Base-by-base conservation (phyloP, 2,113 vertebrate species). In the Atractosteus spatula region DNA sequence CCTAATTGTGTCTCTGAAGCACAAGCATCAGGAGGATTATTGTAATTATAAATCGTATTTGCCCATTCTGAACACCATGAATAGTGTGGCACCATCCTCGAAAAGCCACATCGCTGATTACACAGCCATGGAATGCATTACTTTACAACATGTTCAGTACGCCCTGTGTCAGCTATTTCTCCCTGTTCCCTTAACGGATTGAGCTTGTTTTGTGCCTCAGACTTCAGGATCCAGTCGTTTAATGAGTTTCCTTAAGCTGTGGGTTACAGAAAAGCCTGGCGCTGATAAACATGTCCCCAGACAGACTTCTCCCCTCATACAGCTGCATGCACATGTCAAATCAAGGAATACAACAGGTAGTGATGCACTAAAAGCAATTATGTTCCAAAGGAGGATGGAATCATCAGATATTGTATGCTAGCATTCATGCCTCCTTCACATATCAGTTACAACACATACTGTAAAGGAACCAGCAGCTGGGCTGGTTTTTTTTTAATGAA, bases 281-380 rank as follows among this genome's bases (percentile, higher is more conserved):
- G 14, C 70, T 71, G 70, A 71, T 71, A 71, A 71, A 71, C 63
- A 64, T 71, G 59, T 71, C 70, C 70, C 70, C n/a, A 64, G 70
- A 64, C 47, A 71, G 70, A 54, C 47, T 71, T 16, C 44, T 51
- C 61, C 29, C 54, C 70, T 42, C 47, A 65, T 71, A 71, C 63
- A 71, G 63, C 62, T 71, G 70, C 70, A 71, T 71, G 43, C 62
- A 64, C 64, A 59, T 71, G 70, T 71, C 70, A 71, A 65, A 71
- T 65, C 57, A 71, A 57, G 47, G 11, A 65, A 29, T 17, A 64
- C 62, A 71, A 71, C 61, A 64, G 47, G 70, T 65, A 71, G 62
- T 59, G 41, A 29, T 64, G 29, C 45, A 71, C 59, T 64, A 64
- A 64, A 71, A 65, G 61, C 62, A 71, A 71, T 71, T 71, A 71